Evolutionary conservation across 2,113 vertebrate species (phyloP), one percentile per base, ranked within the genome.

Genomic region (Phalacrocorax aristotelis): DNA sequence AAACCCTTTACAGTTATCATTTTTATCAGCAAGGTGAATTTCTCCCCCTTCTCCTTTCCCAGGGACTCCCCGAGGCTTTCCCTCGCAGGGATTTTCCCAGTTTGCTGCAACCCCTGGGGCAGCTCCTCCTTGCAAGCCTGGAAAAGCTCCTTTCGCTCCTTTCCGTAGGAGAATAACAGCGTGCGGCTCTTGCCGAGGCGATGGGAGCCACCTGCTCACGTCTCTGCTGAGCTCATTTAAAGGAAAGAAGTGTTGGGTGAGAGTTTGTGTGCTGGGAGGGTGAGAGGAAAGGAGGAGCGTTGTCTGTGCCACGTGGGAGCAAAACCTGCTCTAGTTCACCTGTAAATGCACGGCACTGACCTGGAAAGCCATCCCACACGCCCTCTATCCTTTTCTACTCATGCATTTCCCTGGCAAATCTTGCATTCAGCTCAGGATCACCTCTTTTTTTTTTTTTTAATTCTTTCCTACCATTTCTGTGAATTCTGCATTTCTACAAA

Each of bases 21-120:
- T 91, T 83, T 60, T 29, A 30, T 20, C 54, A 27, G 34, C 13
- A 8, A 34, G 9, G 32, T 38, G 86, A 46, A n/a, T 72, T 85
- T 83, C 40, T 57, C 3, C 22, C 42, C 19, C 4, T 3, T 68
- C 72, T 77, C 29, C 22, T 1, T 48, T 19, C 26, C 36, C 12
- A 22, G 72, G 30, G 25, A 38, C 13, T 5, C 27, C 10, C 13
- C 0, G 4, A 48, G 54, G 84, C 7, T 95, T 85, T 68, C 54
- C 52, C 62, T 23, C 4, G 1, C 23, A 6, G 61, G 57, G 34
- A 1, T 85, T 85, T 93, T 68, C 57, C 48, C 78, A 13, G 22
- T 40, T 87, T 27, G 13, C 34, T 1, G 2, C n/a, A 32, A 3
- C 4, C 17, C 26, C 32, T 0, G 0, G 3, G 10, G 2, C 1